Base-by-base conservation (phyloP, 2,113 vertebrate genomes). In the Ceyx margarethae region DNA sequence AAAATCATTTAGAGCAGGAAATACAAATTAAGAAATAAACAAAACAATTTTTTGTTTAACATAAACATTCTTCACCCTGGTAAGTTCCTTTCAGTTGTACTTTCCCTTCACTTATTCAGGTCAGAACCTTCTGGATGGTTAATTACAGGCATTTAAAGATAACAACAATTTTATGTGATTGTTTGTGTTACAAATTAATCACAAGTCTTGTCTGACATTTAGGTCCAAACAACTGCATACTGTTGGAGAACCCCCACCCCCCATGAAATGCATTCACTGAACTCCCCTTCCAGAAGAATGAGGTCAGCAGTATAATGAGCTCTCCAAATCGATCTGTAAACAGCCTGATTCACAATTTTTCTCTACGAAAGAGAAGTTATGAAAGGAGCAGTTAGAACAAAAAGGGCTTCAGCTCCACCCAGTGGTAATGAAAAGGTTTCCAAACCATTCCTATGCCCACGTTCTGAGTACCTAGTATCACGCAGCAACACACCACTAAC, bases 361-460 rank as follows among this genome's bases (percentile, higher is more conserved):
- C 72, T 6, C 42, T 15, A 3, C 1, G 1, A 4, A 17, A 71
- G 25, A 28, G 46, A 2, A 57, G 29, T 21, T 33, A 65, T 0
- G 6, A 10, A 5, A 65, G 60, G 65, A 90, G 22, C 43, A 3
- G 46, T 8, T n/a, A 15, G 6, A 19, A 66, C 81, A 18, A 2
- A 40, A 91, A 87, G 84, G 81, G 60, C 53, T 94, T 45, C 91
- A 87, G 94, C 96, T 89, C 96, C 96, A 85, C 87, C 95, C 68
- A 80, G 95, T 51, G 96, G 95, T 4, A 22, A 9, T 0, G 29
- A 77, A 26, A 15, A 51, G 82, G 23, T 51, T 51, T 40, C 54
- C 89, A 54, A 46, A 8, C 7, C 54, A 1, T 40, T 20, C 23
- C 37, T 22, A 15, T n/a, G 57, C 54, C 60, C 14, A 0, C 7